phyloP scores from a whole-genome alignment of 2,113 vertebrate genomes.

The Microcebus griseorufus region DNA sequence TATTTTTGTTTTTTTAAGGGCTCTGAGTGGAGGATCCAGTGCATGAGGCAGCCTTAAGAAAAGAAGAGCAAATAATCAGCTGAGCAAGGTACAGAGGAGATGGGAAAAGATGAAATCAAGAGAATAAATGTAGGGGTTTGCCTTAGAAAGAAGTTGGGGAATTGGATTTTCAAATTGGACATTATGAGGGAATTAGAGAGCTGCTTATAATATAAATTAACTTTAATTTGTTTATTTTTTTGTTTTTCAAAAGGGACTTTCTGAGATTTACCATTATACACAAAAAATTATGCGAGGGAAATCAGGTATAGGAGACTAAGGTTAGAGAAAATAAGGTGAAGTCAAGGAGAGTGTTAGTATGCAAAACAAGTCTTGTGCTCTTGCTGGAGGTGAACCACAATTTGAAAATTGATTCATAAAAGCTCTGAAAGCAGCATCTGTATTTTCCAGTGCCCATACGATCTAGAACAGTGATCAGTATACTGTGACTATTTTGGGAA shows the following conservation, averaged over 20 bases:
- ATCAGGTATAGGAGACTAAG: background rate
- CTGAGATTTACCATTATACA: background rate
- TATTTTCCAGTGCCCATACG: conserved; percentile 25
- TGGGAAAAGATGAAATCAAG: background rate
- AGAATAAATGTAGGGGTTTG: background rate
- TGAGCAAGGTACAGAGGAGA: background rate
- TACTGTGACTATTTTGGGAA: conserved; percentile 24
- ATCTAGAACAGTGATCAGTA: background rate
- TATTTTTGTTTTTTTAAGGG: background rate
- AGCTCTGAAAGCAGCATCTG: conserved; percentile 2
- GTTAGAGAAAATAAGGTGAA: background rate
- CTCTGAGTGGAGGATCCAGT: background rate
- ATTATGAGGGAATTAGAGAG: background rate
- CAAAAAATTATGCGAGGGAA: conserved; percentile 7
- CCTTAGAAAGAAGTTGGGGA: background rate
- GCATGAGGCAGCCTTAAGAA: background rate
- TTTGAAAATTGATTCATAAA: conserved; percentile 3
- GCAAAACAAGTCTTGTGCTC: background rate
- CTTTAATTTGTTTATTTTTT: background rate
- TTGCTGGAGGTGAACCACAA: background rate
- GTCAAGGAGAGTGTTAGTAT: background rate
- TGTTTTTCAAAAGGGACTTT: conserved; percentile 25
- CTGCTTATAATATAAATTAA: background rate
- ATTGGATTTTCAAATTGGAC: background rate
- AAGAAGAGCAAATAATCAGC: background rate